These are phyloP conservation scores for Vanessa atalanta DNA, from an alignment of 1,140 invertebrate species.

Conservation along the genomic window DNA sequence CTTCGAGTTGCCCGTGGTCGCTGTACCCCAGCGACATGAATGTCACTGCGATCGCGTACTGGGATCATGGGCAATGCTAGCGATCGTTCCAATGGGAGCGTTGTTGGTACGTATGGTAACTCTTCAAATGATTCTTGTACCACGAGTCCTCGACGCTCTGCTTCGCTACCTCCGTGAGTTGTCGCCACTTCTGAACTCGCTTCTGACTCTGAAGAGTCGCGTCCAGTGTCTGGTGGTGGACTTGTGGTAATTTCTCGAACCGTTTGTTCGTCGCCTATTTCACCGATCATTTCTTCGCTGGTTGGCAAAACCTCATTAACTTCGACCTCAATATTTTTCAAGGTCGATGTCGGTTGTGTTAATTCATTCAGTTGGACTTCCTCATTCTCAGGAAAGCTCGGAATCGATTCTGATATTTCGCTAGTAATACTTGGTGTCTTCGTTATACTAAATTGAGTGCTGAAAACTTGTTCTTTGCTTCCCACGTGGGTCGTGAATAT, in stretches of 20 bases:
- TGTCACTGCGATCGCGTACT: constrained; percentile 84
- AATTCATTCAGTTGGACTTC: constrained; percentile 31
- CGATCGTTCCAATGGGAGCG: constrained; percentile 90
- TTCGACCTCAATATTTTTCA: constrained; percentile 12
- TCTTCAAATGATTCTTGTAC: constrained; percentile 93
- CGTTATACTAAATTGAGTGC: constrained; percentile 74
- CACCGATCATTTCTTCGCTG: constrained; percentile 1
- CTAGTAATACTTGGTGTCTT: constrained; percentile 74
- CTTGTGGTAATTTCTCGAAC: constrained; percentile 46
- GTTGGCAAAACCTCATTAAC: constrained; percentile 63
- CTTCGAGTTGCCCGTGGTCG: constrained; percentile 92
- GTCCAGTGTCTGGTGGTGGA: constrained; percentile 61
- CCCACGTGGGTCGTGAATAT: constrained; percentile 72
- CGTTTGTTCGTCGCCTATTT: constrained; percentile 21
- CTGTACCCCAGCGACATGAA: constrained; percentile 91
- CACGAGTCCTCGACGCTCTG: constrained; percentile 88
- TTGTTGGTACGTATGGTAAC: constrained; percentile 92
- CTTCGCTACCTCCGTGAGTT: constrained; percentile 69
- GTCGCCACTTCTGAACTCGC: constrained; percentile 83
- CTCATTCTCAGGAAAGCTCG: constrained; percentile 60
- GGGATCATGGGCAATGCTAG: constrained; percentile 90
- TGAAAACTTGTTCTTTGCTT: constrained; percentile 71
- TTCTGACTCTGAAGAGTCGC: constrained; percentile 90
- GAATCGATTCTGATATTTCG: constrained; percentile 68
- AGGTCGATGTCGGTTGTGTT: constrained; percentile 11